Evolutionary conservation across 2,113 vertebrate genomes (phyloP).

Genomic region (Eptatretus burgeri): DNA sequence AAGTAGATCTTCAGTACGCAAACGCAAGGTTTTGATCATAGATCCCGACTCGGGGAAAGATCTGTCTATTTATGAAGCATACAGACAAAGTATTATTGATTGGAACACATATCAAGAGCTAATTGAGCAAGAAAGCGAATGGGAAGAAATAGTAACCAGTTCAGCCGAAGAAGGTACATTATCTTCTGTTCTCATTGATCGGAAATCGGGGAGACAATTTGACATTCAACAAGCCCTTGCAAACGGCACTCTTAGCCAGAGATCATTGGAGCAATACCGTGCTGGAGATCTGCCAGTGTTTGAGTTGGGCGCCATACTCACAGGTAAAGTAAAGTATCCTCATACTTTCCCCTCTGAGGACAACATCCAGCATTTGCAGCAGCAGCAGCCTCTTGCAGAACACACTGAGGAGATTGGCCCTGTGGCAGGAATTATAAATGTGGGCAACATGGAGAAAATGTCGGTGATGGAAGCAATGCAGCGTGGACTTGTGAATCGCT

Average conservation of each 20-base stretch:
- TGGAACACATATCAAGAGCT: slow-evolving; percentile 87
- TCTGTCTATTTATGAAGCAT: slow-evolving; percentile 73
- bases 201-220: slow-evolving; percentile 72
- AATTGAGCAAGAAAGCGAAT: slow-evolving; percentile 77
- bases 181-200: slow-evolving; percentile 59
- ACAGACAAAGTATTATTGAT: slow-evolving; percentile 52
- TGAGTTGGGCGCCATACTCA: slow-evolving; percentile 54
- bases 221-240: slow-evolving; percentile 59
- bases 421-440: slow-evolving; percentile 47
- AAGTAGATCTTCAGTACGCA: not conserved
- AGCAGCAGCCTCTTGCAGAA: slow-evolving; percentile 6
- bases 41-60: slow-evolving; percentile 69
- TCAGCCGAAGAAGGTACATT: slow-evolving; percentile 35
- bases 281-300: slow-evolving; percentile 83
- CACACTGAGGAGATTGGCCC: slow-evolving; percentile 19
- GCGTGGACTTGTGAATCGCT: slow-evolving; percentile 38
- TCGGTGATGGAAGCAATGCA: slow-evolving; percentile 40
- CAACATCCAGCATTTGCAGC: slow-evolving; percentile 19
- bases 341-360: too few relatives aligned
- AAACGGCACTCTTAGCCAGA: slow-evolving; percentile 30
- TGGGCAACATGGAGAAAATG: slow-evolving; percentile 38
- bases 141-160: slow-evolving; percentile 78
- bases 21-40: slow-evolving; percentile 46
- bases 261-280: slow-evolving; percentile 46
- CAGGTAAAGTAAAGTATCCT: too few relatives aligned